Percentiles rank a stretch among this genome's conserved stretches.
phyloP scores from a whole-genome alignment of 2,797 vertebrate species.

The Squalus acanthias region DNA sequence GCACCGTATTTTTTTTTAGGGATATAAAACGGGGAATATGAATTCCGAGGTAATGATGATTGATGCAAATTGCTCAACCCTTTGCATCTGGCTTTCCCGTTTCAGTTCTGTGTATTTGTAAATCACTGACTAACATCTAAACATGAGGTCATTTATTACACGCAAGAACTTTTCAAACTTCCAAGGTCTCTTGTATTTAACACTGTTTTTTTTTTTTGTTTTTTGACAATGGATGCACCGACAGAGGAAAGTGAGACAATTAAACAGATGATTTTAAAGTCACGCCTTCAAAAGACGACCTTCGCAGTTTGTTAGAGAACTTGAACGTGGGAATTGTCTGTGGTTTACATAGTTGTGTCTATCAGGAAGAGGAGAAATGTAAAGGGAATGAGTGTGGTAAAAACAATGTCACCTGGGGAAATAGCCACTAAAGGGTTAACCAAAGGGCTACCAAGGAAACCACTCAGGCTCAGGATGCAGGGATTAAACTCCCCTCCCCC shows the following conservation, averaged over 20 bases:
- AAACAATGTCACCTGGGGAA: conserved; percentile 1
- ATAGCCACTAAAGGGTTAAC: conserved; percentile 37
- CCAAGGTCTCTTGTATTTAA: background rate
- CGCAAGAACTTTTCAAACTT: background rate
- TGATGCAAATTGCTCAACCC: background rate
- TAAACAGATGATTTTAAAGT: background rate
- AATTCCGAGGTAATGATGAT: background rate
- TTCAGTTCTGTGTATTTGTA: background rate
- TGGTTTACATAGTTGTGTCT: background rate
- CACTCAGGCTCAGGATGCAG: background rate
- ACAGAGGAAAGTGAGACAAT: background rate
- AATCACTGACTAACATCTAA: background rate
- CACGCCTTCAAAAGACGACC: background rate
- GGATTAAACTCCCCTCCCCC: background rate
- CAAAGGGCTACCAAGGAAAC: conserved; percentile 13
- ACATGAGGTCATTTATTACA: background rate
- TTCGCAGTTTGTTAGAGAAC: background rate
- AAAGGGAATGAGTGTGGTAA: background rate
- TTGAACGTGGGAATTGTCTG: background rate
- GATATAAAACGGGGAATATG: background rate
- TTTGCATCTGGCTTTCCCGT: too few species aligned
- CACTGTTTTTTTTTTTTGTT: background rate
- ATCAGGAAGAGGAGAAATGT: background rate
- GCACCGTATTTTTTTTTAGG: background rate
- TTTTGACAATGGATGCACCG: background rate